Evolutionary conservation across 2,888 invertebrate species (phyloP).

Genomic region (Pollenia griseotomentosa): DNA sequence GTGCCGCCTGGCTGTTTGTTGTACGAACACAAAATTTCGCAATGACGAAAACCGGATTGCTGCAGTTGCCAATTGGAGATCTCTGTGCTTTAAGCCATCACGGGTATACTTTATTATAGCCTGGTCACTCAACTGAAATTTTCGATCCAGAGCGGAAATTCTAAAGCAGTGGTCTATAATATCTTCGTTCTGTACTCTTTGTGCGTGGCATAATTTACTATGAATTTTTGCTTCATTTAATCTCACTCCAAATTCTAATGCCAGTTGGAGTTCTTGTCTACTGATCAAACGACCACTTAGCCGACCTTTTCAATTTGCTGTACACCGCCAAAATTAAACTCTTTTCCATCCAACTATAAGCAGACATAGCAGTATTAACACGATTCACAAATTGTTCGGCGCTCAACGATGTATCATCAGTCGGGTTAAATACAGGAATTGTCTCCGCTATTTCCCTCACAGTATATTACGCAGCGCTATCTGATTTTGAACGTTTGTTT

Average conservation of each 20-base stretch:
- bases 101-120: conserved; percentile 63
- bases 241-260: conserved; percentile 22
- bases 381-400: too few species aligned
- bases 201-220: background rate
- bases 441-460: conserved; percentile 6
- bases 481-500: conserved; percentile 2
- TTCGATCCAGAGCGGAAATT: conserved; percentile 49
- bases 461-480: conserved; percentile 4
- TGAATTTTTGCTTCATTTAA: conserved; percentile 34
- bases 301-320: conserved; percentile 54
- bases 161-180: conserved; percentile 62
- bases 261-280: conserved; percentile 29
- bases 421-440: conserved; percentile 48
- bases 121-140: too few species aligned
- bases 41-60: conserved; percentile 80
- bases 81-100: conserved; percentile 52
- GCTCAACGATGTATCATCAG: conserved; percentile 37
- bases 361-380: conserved; percentile 29
- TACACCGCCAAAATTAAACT: conserved; percentile 66
- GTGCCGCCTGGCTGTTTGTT: conserved; percentile 75
- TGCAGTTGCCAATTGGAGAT: conserved; percentile 53
- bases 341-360: conserved; percentile 56
- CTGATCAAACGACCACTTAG: conserved; percentile 33
- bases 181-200: too few species aligned
- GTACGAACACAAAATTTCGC: conserved; percentile 80